A percentile compares a stretch with the other conserved stretches of the same genome.
Evolutionary conservation across 2,113 vertebrate species (phyloP).

Genomic region (Thomomys bottae): DNA sequence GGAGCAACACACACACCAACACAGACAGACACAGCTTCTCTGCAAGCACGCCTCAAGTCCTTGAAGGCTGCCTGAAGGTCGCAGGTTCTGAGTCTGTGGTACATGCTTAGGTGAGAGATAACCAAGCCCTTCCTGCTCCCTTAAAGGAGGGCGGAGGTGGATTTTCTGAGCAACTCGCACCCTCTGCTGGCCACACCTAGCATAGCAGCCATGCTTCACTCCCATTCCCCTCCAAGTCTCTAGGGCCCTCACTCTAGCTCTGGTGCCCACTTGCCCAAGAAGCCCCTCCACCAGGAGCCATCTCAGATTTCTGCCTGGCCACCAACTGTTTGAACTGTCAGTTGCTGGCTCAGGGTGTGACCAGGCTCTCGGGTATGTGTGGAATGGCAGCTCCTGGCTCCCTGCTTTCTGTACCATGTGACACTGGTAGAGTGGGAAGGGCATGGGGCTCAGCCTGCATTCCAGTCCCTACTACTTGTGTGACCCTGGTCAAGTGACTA

Average conservation of each 20-base stretch:
- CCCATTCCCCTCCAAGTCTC: fast-evolving
- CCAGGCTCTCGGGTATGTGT: not conserved
- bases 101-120: not conserved
- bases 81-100: not conserved
- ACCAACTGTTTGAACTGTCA: not conserved
- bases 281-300: not conserved
- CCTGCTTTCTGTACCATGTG: not conserved
- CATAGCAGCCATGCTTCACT: not conserved
- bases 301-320: not conserved
- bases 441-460: not conserved
- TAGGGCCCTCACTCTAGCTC: not conserved
- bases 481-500: not conserved
- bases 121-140: not conserved
- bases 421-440: fast-evolving
- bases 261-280: fast-evolving
- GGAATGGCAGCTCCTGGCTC: not conserved
- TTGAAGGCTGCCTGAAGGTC: not conserved
- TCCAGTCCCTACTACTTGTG: not conserved
- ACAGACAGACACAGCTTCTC: not conserved
- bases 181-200: constrained; percentile 57
- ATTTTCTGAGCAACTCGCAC: not conserved
- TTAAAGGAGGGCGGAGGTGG: fast-evolving
- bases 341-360: not conserved
- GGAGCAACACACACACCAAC: no score
- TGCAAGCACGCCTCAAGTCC: not conserved